phyloP scores from a whole-genome alignment of 1,140 invertebrate species.

The Listronotus oregonensis region DNA sequence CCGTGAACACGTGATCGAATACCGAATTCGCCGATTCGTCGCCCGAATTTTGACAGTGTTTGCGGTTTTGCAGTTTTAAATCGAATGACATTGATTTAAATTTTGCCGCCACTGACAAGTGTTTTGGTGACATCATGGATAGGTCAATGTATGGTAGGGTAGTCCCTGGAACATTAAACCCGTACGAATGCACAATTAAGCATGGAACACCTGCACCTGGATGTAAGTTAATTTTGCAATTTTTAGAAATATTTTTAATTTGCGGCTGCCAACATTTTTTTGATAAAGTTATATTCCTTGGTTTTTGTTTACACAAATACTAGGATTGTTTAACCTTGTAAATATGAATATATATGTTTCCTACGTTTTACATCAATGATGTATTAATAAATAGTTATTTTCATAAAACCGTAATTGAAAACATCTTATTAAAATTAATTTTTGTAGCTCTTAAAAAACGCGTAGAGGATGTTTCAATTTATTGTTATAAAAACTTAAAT shows the following conservation, averaged over 20 bases:
- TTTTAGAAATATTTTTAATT: slow-evolving; percentile 46
- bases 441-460: no score
- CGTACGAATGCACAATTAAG: slow-evolving; percentile 78
- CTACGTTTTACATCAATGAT: no score
- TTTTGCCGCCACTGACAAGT: slow-evolving; percentile 9
- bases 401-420: no score
- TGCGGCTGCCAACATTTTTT: slow-evolving; percentile 11
- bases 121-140: slow-evolving; percentile 65
- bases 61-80: neutral
- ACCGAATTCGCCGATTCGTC: slow-evolving; percentile 18
- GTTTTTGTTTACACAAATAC: no score
- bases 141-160: slow-evolving; percentile 84
- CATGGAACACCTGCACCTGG: slow-evolving; percentile 76
- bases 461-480: no score
- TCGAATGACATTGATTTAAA: slow-evolving; percentile 22
- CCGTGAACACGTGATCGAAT: slow-evolving; percentile 14
- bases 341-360: no score
- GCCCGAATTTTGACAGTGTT: neutral
- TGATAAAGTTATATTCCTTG: slow-evolving; percentile 8
- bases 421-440: no score
- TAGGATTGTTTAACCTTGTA: no score
- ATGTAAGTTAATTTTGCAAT: slow-evolving; percentile 68
- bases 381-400: no score
- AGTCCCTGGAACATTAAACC: slow-evolving; percentile 76
- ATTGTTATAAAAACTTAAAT: no score